Evolutionary conservation across 2,797 vertebrate genomes (phyloP).

Genomic region (Varecia variegata): DNA sequence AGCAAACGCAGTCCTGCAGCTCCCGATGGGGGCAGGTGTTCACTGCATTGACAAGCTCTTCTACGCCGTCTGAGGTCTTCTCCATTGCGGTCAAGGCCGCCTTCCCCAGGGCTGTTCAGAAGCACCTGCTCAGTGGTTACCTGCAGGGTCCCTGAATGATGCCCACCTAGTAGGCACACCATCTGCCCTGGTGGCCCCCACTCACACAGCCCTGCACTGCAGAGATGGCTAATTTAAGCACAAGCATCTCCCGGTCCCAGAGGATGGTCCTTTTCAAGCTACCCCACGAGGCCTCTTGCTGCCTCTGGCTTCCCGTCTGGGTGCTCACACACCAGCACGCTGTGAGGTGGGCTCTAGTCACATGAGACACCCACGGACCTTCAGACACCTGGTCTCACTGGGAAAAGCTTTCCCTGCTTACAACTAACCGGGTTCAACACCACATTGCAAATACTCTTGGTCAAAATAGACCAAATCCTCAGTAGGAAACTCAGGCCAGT

Average conservation of each 20-base stretch:
- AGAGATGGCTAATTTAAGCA: background rate
- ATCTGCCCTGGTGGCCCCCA: too few relatives aligned
- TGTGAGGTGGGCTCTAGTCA: background rate
- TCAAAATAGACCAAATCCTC: background rate
- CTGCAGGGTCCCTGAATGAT: too few relatives aligned
- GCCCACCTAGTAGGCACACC: background rate
- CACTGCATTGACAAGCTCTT: background rate
- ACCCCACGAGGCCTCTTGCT: too few relatives aligned
- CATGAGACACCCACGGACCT: background rate
- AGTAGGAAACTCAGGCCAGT: background rate
- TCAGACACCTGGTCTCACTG: background rate
- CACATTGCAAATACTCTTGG: background rate
- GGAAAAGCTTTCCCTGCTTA: background rate
- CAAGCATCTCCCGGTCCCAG: background rate
- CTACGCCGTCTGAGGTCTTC: background rate
- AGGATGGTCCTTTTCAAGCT: background rate
- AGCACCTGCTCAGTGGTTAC: background rate
- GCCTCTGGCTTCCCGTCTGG: too few relatives aligned
- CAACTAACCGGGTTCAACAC: background rate
- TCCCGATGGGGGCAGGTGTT: background rate
- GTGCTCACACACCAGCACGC: too few relatives aligned
- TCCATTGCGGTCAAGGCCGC: background rate
- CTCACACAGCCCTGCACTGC: too few relatives aligned
- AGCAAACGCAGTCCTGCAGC: background rate
- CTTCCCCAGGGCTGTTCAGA: background rate